Evolutionary conservation across 1,140 invertebrate species (phyloP).

Genomic region (Drosophila nigromelanica): DNA sequence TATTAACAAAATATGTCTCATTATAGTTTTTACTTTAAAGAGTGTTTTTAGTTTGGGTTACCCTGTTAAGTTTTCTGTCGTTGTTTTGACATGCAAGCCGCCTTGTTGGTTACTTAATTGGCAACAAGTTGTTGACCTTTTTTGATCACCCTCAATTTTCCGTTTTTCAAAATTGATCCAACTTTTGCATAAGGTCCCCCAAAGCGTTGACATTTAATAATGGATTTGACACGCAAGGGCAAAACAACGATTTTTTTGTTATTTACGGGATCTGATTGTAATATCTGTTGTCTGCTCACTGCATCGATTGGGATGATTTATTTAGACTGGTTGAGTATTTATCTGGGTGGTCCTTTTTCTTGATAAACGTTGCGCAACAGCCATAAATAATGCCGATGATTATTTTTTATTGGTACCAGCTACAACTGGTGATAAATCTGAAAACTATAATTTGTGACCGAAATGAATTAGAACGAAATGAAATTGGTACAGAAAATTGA

Average conservation of each 20-base stretch:
- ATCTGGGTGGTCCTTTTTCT: slow-evolving; percentile 65
- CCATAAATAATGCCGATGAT: slow-evolving; percentile 73
- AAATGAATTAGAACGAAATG: not conserved
- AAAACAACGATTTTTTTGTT: slow-evolving; percentile 65
- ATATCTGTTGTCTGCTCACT: slow-evolving; percentile 42
- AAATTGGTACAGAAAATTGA: not conserved
- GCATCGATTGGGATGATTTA: slow-evolving; percentile 59
- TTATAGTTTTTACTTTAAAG: not conserved
- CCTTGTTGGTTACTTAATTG: slow-evolving; percentile 74
- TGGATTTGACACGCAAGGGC: slow-evolving; percentile 83
- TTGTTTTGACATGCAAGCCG: slow-evolving; percentile 16
- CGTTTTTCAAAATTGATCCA: slow-evolving; percentile 30
- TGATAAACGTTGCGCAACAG: slow-evolving; percentile 63
- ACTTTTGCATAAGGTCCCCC: slow-evolving; percentile 69
- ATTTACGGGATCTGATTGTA: slow-evolving; percentile 21
- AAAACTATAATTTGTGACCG: slow-evolving; percentile 12
- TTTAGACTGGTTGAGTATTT: slow-evolving; percentile 48
- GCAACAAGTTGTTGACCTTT: slow-evolving; percentile 77
- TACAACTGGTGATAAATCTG: slow-evolving; percentile 11
- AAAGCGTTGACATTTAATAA: slow-evolving; percentile 83
- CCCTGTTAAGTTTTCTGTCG: slow-evolving; percentile 32
- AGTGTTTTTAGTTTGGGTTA: slow-evolving; percentile 1
- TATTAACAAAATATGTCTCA: too few species aligned
- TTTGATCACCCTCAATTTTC: slow-evolving; percentile 51
- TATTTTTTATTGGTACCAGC: slow-evolving; percentile 16